Base-by-base conservation (phyloP, 2,797 vertebrate species). In the Enteromius afrohamiltoni region DNA sequence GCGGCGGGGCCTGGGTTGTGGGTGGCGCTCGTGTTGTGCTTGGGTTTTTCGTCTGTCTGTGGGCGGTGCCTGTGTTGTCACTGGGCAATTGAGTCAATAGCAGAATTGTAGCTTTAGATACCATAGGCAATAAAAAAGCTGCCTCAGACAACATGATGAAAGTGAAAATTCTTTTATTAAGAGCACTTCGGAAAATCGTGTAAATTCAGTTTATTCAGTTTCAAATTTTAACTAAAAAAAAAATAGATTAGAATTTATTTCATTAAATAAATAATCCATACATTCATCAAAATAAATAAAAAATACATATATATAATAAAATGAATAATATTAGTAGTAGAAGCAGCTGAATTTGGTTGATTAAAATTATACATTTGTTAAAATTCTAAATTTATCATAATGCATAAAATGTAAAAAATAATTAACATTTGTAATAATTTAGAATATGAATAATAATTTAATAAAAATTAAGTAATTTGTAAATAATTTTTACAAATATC, bases 21-120 rank as follows among this genome's bases (percentile, higher is more conserved):
- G 47, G 80, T 31, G 42, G 67, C 31, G 79, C 47, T 85, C 79
- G 53, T 58, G 55, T 71, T 53, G 69, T 62, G 77, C 17, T 58
- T 40, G 42, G 1, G 60, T 14, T 23, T 75, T 51, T 21, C 19
- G 49, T 58, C 73, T 58, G 74, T 76, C 53, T 76, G 74, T 76
- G 53, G 77, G 45, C 45, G 3, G 62, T 0, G 62, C 21, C 40
- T 23, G 11, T 67, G 34, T 67, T 79, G 45, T 79, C 7, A 31
- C 21, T 68, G 14, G 62, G 42, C 8, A 29, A 40, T 37, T 55
- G 19, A 74, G 29, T 74, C 71, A 55, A 7, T 16, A n/a, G 5
- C 2, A 37, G 49, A 34, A 53, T 55, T 53, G 49, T 19, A 19
- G 47, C 29, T 34, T 74, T 74, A 74, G 45, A 73, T 1, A 55